These are phyloP conservation scores for Hyles lineata DNA, from an alignment of 2,888 invertebrate genomes.

Conservation along the genomic window DNA sequence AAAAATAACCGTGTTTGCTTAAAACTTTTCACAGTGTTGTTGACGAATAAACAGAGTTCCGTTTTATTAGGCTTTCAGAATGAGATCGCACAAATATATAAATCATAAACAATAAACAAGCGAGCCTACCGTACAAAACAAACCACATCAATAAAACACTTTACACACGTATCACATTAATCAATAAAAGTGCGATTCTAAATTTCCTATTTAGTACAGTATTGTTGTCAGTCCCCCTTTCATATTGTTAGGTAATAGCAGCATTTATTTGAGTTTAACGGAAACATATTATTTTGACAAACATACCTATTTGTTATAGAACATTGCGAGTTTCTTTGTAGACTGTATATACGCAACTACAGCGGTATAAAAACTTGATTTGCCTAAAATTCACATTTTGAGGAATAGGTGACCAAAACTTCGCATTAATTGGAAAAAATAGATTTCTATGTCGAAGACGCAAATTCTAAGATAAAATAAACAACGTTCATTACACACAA, in stretches of 20 bases:
- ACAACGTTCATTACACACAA: conserved; percentile 17
- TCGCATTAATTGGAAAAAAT: not conserved
- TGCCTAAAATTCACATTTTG: not conserved
- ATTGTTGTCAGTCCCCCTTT: not conserved
- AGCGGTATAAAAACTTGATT: not conserved
- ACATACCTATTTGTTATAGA: not conserved
- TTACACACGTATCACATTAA: not conserved
- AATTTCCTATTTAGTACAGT: not conserved
- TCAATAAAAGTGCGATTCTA: not conserved
- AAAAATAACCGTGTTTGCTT: no score
- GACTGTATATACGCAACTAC: not conserved
- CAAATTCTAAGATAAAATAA: conserved; percentile 16
- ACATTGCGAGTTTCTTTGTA: not conserved
- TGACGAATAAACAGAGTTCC: no score
- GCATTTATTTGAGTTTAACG: not conserved
- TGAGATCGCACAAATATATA: not conserved
- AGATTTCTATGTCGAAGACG: not conserved
- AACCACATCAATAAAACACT: conserved; percentile 1
- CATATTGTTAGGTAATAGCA: no score
- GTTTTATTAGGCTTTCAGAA: no score
- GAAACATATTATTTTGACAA: not conserved
- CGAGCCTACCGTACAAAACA: not conserved
- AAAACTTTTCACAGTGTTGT: no score
- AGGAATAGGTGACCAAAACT: not conserved
- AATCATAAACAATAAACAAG: conserved; percentile 1